phyloP scores from a whole-genome alignment of 2,113 vertebrate species.

The Phainopepla nitens region DNA sequence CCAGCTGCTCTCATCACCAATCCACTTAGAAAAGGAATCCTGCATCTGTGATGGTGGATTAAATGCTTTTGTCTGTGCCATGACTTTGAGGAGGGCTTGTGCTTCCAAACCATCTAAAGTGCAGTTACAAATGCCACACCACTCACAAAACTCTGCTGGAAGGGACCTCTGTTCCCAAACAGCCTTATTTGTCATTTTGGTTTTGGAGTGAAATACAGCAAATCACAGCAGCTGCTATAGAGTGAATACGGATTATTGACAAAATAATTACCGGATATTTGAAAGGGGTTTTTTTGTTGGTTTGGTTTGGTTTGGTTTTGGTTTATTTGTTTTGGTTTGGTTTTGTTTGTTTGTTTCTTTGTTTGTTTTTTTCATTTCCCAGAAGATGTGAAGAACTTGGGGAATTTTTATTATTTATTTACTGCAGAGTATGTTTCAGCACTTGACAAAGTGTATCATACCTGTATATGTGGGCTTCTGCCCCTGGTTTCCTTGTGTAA shows the following conservation, averaged over 20 bases:
- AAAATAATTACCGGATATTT: neutral
- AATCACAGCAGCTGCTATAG: neutral
- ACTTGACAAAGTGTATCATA: neutral
- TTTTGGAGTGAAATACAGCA: neutral
- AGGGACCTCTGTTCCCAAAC: neutral
- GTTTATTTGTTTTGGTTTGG: no score
- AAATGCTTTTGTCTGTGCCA: neutral
- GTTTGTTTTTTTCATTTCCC: neutral
- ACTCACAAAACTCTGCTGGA: neutral
- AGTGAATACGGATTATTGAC: neutral
- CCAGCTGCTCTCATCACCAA: neutral
- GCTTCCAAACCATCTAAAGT: neutral
- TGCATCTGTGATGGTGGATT: neutral
- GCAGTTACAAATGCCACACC: neutral
- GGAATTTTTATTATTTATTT: neutral
- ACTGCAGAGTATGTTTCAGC: neutral
- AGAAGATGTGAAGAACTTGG: neutral
- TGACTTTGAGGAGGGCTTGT: neutral
- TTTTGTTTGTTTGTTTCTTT: no score
- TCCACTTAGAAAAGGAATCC: slow-evolving; percentile 12
- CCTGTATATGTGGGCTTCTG: neutral
- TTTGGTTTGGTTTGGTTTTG: neutral
- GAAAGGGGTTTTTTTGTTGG: neutral
- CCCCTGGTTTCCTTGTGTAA: neutral
- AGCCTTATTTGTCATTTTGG: neutral